Conservation (phyloP, 1,140 invertebrate species). For the Drosophila saltans region DNA sequence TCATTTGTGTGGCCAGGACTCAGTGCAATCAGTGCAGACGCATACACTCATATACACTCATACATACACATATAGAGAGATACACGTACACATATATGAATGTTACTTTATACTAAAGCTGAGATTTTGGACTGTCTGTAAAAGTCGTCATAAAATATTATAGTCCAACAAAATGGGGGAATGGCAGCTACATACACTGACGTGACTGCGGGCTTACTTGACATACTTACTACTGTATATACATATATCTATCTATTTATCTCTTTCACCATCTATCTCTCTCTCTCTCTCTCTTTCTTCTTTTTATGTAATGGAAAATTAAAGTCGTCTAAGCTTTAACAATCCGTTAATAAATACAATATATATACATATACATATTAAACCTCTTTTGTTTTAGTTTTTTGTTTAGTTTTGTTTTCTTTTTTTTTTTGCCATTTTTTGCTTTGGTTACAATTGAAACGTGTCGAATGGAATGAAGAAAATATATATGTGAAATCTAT, state of each 20-base stretch:
- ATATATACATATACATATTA: neutral
- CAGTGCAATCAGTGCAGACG: conserved; percentile 50
- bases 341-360: neutral
- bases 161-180: conserved; percentile 47
- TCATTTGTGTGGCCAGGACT: conserved; percentile 38
- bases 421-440: neutral
- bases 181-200: neutral
- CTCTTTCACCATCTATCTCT: neutral
- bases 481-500: neutral
- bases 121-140: conserved; percentile 52
- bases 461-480: neutral
- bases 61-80: conserved; percentile 1
- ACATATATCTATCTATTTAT: neutral
- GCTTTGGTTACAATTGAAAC: neutral
- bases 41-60: neutral
- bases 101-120: conserved; percentile 19
- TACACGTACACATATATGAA: conserved; percentile 53
- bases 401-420: neutral
- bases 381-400: neutral
- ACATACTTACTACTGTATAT: conserved; percentile 3
- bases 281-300: neutral
- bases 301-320: conserved; percentile 6
- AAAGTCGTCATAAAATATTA: conserved; percentile 71
- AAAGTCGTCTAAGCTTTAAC: conserved; percentile 6
- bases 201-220: conserved; percentile 15